A percentile compares a stretch with the other conserved stretches of the same genome.
These are phyloP conservation scores for Brachirus orientalis DNA, from an alignment of 2,113 vertebrate genomes.

Conservation along the genomic window DNA sequence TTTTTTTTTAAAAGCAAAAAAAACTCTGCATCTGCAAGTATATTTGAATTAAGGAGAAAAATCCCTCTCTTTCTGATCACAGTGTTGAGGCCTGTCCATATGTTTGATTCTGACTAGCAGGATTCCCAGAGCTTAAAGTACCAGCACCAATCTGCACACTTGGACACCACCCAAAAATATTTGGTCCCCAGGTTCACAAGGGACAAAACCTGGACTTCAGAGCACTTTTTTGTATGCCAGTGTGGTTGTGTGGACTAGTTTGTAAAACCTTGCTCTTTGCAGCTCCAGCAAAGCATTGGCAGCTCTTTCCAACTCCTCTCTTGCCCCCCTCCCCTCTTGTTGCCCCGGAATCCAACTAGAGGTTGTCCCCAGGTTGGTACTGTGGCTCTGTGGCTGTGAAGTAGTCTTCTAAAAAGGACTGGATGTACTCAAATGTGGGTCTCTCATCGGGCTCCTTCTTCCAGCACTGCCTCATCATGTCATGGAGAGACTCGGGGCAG, in stretches of 20 bases:
- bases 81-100: slow-evolving; percentile 69
- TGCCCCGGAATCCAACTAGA: slow-evolving; percentile 62
- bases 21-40: slow-evolving; percentile 44
- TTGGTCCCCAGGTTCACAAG: slow-evolving; percentile 38
- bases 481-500: slow-evolving; percentile 96
- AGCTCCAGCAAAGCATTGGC: slow-evolving; percentile 12
- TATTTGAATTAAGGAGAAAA: slow-evolving; percentile 37
- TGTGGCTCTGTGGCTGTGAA: slow-evolving; percentile 84
- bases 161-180: slow-evolving; percentile 40
- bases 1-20: slow-evolving; percentile 29
- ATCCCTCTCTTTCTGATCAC: slow-evolving; percentile 53
- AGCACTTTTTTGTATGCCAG: slow-evolving; percentile 20
- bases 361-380: slow-evolving; percentile 84
- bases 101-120: slow-evolving; percentile 39
- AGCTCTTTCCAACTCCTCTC: slow-evolving; percentile 3
- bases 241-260: slow-evolving; percentile 35
- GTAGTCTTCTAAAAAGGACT: slow-evolving; percentile 98
- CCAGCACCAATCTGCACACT: slow-evolving; percentile 37
- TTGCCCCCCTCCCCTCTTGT: slow-evolving; percentile 4
- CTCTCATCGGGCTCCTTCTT: slow-evolving; percentile 97
- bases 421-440: slow-evolving; percentile 97
- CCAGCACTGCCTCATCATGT: slow-evolving; percentile 96
- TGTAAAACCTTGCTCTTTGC: slow-evolving; percentile 20
- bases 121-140: slow-evolving; percentile 42
- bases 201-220: slow-evolving; percentile 30